Conservation (phyloP, 2,888 invertebrate genomes). For the Margaritifera margaritifera region DNA sequence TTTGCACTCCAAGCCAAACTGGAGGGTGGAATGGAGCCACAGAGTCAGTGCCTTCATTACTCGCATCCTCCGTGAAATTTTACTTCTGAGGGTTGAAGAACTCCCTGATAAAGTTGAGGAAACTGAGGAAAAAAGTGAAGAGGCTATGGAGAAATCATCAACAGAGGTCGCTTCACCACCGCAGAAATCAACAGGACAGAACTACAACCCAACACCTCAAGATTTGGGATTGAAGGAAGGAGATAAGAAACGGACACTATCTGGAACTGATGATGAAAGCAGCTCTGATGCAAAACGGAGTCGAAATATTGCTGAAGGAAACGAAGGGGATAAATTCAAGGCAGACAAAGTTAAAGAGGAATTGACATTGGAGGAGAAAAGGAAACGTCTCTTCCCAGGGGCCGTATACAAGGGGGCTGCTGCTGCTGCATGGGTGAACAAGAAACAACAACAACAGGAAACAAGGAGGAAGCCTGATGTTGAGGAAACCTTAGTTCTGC, state of each 20-base stretch:
- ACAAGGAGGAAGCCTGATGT: not conserved
- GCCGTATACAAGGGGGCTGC: too few species aligned
- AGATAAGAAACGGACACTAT: not conserved
- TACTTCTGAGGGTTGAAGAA: constrained; percentile 32
- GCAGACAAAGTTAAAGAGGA: constrained; percentile 3
- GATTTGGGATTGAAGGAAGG: not conserved
- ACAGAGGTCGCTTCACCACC: too few species aligned
- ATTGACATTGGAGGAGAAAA: too few species aligned
- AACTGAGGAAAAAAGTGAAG: constrained; percentile 16
- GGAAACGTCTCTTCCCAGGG: too few species aligned
- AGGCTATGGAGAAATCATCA: constrained; percentile 16
- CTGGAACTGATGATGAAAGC: not conserved
- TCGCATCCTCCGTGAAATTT: constrained; percentile 26
- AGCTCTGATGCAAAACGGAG: not conserved
- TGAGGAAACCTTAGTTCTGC: constrained; percentile 17
- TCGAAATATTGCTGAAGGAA: too few species aligned
- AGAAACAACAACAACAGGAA: too few species aligned
- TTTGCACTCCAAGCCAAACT: constrained; percentile 37
- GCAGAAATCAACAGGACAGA: too few species aligned
- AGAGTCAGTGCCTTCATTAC: constrained; percentile 39
- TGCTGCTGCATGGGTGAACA: too few species aligned
- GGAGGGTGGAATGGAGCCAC: constrained; percentile 43
- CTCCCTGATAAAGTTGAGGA: constrained; percentile 31
- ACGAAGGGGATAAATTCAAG: not conserved
- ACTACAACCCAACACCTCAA: too few species aligned